These are phyloP conservation scores for Picathartes gymnocephalus DNA, from an alignment of 2,113 vertebrate species.

Conservation along the genomic window DNA sequence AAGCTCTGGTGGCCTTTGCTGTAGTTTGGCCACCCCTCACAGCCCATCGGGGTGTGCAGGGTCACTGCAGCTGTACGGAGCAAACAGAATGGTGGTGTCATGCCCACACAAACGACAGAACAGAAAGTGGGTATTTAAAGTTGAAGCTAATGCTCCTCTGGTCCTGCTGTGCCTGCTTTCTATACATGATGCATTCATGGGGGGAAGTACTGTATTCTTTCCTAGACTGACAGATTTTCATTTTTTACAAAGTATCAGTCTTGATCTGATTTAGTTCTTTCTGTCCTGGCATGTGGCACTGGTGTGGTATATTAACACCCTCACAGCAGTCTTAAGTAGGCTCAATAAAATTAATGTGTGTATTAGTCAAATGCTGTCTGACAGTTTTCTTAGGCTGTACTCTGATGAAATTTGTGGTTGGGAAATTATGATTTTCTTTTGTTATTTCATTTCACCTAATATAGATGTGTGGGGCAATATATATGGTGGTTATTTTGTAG, in stretches of 20 bases:
- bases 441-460: slow-evolving; percentile 16
- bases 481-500: not conserved
- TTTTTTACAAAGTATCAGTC: not conserved
- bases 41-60: not conserved
- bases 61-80: not conserved
- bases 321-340: not conserved
- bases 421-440: not conserved
- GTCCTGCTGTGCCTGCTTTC: not conserved
- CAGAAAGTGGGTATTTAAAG: not conserved
- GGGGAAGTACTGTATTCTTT: not conserved
- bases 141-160: not conserved
- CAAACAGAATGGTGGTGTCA: rapidly evolving
- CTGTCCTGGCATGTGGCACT: not conserved
- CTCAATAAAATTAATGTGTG: not conserved
- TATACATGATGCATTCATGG: not conserved
- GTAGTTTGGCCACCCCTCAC: not conserved
- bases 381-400: not conserved
- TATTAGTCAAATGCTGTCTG: not conserved
- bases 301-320: not conserved
- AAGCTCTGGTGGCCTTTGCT: not conserved
- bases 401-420: not conserved
- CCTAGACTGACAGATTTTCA: not conserved
- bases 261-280: not conserved
- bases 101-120: not conserved
- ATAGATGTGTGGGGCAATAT: not conserved